Evolutionary conservation across 2,888 invertebrate genomes (phyloP).

Genomic region (Creontiades dilutus): DNA sequence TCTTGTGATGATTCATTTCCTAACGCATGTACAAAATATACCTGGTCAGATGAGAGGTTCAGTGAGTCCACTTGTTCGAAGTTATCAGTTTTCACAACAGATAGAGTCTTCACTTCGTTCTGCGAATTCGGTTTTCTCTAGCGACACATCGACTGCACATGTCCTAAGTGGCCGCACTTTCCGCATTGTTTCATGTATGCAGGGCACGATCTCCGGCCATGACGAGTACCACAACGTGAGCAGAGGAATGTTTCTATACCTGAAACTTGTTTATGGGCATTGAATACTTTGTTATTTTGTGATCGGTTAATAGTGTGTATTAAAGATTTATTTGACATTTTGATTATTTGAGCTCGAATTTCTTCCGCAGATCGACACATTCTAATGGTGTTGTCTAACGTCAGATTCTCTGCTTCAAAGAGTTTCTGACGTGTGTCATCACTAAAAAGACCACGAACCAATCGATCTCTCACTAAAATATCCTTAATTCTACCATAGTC

Average conservation of each 20-base stretch:
- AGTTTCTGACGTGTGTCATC: neutral
- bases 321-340: neutral
- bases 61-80: no score
- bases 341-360: neutral
- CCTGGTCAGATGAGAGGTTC: no score
- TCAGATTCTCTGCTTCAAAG: conserved; percentile 10
- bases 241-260: neutral
- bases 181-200: neutral
- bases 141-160: neutral
- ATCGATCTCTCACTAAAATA: neutral
- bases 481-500: conserved; percentile 8
- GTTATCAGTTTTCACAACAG: no score
- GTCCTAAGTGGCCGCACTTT: conserved; percentile 32
- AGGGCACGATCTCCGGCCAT: conserved; percentile 31
- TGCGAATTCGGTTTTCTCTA: neutral
- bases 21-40: no score
- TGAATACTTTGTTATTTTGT: neutral
- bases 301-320: neutral
- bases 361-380: conserved; percentile 17
- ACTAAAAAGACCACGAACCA: conserved; percentile 6
- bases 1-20: no score
- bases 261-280: conserved; percentile 20
- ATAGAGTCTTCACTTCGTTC: neutral
- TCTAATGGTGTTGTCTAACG: neutral
- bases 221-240: conserved; percentile 47